Percentiles rank a stretch among this genome's conserved stretches.
Conservation (phyloP, 2,888 invertebrate genomes). For the Diarsia brunnea region DNA sequence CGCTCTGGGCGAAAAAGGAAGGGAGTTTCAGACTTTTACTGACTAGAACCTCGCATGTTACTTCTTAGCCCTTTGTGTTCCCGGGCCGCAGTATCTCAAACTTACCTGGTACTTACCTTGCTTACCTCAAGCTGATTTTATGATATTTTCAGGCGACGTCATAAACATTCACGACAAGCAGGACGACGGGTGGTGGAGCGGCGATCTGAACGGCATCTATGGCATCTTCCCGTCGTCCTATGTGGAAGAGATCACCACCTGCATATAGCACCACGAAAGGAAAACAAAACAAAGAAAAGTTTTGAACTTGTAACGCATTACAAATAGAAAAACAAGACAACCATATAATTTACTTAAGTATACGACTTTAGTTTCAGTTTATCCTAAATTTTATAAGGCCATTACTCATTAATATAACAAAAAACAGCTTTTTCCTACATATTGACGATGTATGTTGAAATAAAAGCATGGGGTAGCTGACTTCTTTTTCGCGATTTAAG, state of each 20-base stretch:
- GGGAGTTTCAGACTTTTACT: no score
- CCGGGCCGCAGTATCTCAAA: no score
- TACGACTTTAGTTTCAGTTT: background rate
- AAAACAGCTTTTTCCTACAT: background rate
- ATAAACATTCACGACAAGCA: constrained; percentile 97
- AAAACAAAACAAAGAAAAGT: background rate
- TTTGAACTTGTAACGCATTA: background rate
- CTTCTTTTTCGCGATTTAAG: background rate
- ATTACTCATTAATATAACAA: background rate
- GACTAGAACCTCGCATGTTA: no score
- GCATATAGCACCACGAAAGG: constrained; percentile 75
- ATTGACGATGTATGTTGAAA: background rate
- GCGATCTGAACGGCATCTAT: constrained; percentile 95
- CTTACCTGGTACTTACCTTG: no score
- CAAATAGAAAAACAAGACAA: background rate
- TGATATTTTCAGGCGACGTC: constrained; percentile 92
- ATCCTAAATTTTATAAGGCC: background rate
- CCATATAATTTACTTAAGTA: background rate
- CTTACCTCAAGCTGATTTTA: constrained; percentile 30
- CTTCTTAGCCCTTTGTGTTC: no score
- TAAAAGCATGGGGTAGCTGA: background rate
- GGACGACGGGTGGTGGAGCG: constrained; percentile 98
- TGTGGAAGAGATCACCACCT: constrained; percentile 94
- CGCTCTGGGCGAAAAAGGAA: no score
- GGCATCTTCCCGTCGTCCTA: constrained; percentile 99